Base-by-base conservation (phyloP, 2,113 vertebrate genomes). In the Pica pica region DNA sequence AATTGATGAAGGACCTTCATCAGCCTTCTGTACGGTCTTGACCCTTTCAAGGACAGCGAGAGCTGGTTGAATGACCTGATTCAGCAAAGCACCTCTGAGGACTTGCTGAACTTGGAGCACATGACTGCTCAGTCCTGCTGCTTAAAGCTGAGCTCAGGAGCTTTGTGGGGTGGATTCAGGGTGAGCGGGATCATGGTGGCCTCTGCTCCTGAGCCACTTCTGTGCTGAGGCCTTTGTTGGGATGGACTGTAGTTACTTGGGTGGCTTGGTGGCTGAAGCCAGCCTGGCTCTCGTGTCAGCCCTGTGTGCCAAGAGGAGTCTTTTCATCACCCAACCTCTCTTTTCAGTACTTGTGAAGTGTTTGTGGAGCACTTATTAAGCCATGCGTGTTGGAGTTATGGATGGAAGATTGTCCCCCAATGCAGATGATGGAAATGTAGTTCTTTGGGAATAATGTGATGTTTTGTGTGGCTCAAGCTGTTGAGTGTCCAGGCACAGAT, bases 261-360 rank as follows among this genome's bases (percentile, higher is more conserved):
- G 16, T 65, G 71, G 20, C 33, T 47, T 16, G 23, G 67, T 81
- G 88, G 33, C 50, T 12, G 31, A 23, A 52, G 59, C 37, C 87
- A 68, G 35, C 53, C 52, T 31, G 44, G 39, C 33, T 4, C 31
- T 90, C 63, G 68, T 56, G 73, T 86, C 95, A 76, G 91, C 79
- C 91, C 94, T 80, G 24, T 21, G 88, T 96, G 41, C 57, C 83
- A 83, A n/a, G 93, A 89, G 91, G 91, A 60, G 70, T 37, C 89
- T 94, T 76, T 67, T 41, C 76, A 49, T 86, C 82, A 50, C 89
- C 79, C 19, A 42, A 10, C 55, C 44, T 85, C 79, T 61, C 85
- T 95, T 77, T 73, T 49, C 94, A 49, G 91, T 69, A 63, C 46
- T 78, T 37, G 2, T 27, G 24, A 44, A n/a, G 74, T 37, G 47